Evolutionary conservation across 2,888 invertebrate genomes (phyloP), one percentile per base, ranked within the genome.

Genomic region (Patella ulyssiponensis): DNA sequence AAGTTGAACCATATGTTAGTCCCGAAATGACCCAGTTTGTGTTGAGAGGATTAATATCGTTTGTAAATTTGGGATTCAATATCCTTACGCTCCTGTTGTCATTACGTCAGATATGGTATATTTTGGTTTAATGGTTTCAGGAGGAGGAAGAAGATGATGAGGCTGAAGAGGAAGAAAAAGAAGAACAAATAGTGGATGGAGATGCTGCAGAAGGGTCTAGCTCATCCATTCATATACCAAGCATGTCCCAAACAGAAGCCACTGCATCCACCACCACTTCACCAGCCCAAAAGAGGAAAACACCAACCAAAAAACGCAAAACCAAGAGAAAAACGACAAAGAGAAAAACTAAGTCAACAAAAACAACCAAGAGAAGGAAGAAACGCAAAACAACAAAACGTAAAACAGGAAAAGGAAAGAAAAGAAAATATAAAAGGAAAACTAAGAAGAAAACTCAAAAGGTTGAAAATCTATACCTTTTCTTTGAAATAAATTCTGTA

Each of bases 351-450:
- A 78, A 77, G 70, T 73, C 79, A 3, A 83, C 80, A 53, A 75
- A 75, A 56, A 85, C 76, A 69, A 69, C 79, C 70, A 77, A 79
- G 9, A 73, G 75, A n/a, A 82, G 77, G 15, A 84, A 77, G 56
- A 83, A 78, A 77, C 74, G 78, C 27, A 83, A 77, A 58, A 79
- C 76, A 52, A 81, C 78, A 77, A 84, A 78, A 70, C 77, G 80
- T 33, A 80, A 81, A 23, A 83, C 81, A 71, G 81, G 54, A 82
- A 77, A 70, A 56, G 81, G 73, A 80, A 81, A 75, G 81, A 83
- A 78, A 82, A 81, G 52, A 73, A 74, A 69, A 81, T 79, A 70
- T 71, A 82, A 51, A 23, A 76, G 74, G 74, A 79, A 52, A 58
- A 58, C 52, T 20, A 51, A 71, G 75, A 56, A 74, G 64, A 56